Evolutionary conservation across 1,140 invertebrate genomes (phyloP).

Genomic region (Drosophila biarmipes): DNA sequence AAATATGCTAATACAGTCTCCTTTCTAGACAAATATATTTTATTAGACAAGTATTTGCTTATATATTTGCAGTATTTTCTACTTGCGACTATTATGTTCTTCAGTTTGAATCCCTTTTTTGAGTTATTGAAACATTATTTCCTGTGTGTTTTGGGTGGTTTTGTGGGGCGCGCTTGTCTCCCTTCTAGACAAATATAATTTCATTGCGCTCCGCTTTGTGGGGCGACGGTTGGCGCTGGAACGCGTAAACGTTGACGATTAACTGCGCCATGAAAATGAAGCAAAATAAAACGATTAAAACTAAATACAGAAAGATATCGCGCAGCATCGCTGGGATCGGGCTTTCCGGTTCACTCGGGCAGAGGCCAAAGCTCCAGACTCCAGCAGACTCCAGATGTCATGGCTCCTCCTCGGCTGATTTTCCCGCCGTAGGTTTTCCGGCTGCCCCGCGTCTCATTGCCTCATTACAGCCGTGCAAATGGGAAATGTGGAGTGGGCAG

Average conservation of each 20-base stretch:
- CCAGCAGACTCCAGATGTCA: slow-evolving; percentile 53
- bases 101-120: neutral
- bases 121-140: slow-evolving; percentile 1
- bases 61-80: neutral
- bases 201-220: slow-evolving; percentile 76
- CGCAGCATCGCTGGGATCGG: slow-evolving; percentile 66
- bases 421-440: slow-evolving; percentile 30
- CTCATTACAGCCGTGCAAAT: slow-evolving; percentile 48
- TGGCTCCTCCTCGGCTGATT: slow-evolving; percentile 28
- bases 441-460: slow-evolving; percentile 43
- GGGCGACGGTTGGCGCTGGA: slow-evolving; percentile 76
- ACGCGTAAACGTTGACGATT: slow-evolving; percentile 84
- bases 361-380: slow-evolving; percentile 44
- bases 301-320: slow-evolving; percentile 83
- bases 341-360: slow-evolving; percentile 19
- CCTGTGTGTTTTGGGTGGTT: slow-evolving; percentile 1
- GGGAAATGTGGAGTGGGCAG: slow-evolving; percentile 25
- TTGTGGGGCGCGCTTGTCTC: neutral
- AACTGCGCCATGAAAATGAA: slow-evolving; percentile 84
- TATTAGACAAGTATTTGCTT: neutral
- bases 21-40: neutral
- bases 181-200: slow-evolving; percentile 80
- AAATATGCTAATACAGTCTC: neutral
- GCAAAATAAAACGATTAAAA: slow-evolving; percentile 84
- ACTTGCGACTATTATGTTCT: neutral